Evolutionary conservation across 2,113 vertebrate species (phyloP), one percentile per base, ranked within the genome.

Genomic region (Asarcornis scutulata): DNA sequence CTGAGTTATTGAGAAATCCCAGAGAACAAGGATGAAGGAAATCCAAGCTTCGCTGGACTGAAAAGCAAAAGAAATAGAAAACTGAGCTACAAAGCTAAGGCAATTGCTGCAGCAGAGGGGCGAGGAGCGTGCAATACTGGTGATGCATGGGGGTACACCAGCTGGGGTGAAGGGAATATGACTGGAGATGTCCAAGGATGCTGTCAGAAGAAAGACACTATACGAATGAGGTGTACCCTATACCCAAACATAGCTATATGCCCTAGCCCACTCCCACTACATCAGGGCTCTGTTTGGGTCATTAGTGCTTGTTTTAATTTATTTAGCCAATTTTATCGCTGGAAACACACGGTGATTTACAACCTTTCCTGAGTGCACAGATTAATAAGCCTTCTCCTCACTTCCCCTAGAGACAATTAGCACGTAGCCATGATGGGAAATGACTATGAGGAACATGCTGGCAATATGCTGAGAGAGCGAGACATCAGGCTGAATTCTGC

Each of bases 261-360:
- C 48, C 69, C 77, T 79, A 90, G 75, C 84, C 94, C 91, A 94
- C 84, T 92, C 87, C 91, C 88, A 87, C 92, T 94, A 80, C 86
- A 94, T 96, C 96, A 96, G 94, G 91, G 89, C 67, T 97, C 84
- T 93, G 79, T 96, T 96, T 97, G 95, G 95, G 96, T 97, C 97
- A 95, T 97, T 97, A 97, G 96, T 97, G 95, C 79, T 94, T 97
- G 95, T 96, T 97, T 97, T 96, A 97, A 97, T 97, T 97, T 97
- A 96, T 97, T 97, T 97, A 82, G 13, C 92, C 94, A 96, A 96
- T 97, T 97, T 97, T 97, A 96, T 96, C 26, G 14, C 94, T 97
- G 96, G 94, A 96, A 96, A 97, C 94, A 95, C 92, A 86, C 9
- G 1, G 78, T 97, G 96, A 97, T 97, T 97, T 97, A 97, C 93